Evolutionary conservation across 2,888 invertebrate species (phyloP).

Genomic region (Hedya salicella): DNA sequence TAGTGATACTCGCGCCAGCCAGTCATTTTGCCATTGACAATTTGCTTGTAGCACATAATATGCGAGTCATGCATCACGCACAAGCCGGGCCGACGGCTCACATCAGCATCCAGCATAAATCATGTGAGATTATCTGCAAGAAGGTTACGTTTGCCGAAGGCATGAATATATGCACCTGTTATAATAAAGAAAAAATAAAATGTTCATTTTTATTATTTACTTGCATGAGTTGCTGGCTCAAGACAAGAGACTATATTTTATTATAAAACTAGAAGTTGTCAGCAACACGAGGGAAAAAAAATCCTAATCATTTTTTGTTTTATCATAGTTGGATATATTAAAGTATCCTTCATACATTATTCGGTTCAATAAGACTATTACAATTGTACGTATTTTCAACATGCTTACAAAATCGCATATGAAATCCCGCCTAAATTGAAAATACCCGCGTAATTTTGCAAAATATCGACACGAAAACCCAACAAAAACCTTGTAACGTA

Average conservation of each 20-base stretch:
- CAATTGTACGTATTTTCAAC: too few species aligned
- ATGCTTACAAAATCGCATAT: not conserved
- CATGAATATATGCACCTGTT: not conserved
- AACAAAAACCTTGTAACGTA: slow-evolving; percentile 47
- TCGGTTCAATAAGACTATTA: too few species aligned
- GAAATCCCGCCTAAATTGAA: slow-evolving; percentile 2
- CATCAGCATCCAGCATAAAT: slow-evolving; percentile 35
- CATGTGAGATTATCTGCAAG: slow-evolving; percentile 35
- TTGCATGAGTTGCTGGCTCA: not conserved
- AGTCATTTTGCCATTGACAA: slow-evolving; percentile 15
- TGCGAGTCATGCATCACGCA: slow-evolving; percentile 37
- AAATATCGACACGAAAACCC: slow-evolving; percentile 28
- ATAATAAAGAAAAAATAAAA: not conserved
- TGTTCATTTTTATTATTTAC: not conserved
- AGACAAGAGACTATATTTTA: not conserved
- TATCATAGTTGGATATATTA: too few species aligned
- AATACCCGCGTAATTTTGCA: slow-evolving; percentile 6
- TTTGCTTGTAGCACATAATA: slow-evolving; percentile 17
- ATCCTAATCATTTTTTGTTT: too few species aligned
- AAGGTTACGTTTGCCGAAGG: slow-evolving; percentile 2
- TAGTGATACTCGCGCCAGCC: not conserved
- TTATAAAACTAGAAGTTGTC: not conserved
- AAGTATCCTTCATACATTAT: too few species aligned
- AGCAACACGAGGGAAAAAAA: too few species aligned
- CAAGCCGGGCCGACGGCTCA: slow-evolving; percentile 34